Evolutionary conservation across 2,888 invertebrate genomes (phyloP), one percentile per base, ranked within the genome.

Genomic region (Drosophila neoperkinsi): DNA sequence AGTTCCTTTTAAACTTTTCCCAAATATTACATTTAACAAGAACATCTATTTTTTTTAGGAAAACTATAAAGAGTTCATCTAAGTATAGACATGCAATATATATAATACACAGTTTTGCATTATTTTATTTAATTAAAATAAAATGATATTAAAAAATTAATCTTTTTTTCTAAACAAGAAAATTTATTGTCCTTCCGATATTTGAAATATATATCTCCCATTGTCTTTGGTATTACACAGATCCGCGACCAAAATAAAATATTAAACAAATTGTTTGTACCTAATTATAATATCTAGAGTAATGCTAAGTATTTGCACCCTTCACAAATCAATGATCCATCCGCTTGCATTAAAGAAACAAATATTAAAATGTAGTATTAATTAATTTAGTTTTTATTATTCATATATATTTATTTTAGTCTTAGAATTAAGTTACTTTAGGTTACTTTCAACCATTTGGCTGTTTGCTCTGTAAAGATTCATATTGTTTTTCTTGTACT

Each of bases 401-500:
- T 50, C 43, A 56, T 52, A 63, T 63, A 63, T 64, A 71, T 46
- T 77, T 73, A 69, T 55, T 53, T 73, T 81, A 69, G 43, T 21
- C 68, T 81, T 81, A 71, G 13, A 13, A 16, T 49, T 72, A 61
- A 59, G 43, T 76, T 79, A 68, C 49, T 65, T 75, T 81, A 64
- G 55, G 18, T 68, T 68, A 57, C 70, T 61, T 34, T 49, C 51
- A 68, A 65, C 70, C 69, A 52, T 67, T 68, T 59, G 73, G 68
- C 71, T 71, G 71, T 68, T 36, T 79, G 68, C 28, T 77, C 58
- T 76, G 70, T 87, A 81, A 79, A 87, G 82, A 86, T 90, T 81
- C 81, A 88, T 91, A 88, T 84, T 78, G 80, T 81, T 77, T 25
- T 51, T 74, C 81, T 91, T 91, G 91, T 91, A 91, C 91, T 91